Conservation (phyloP, 2,113 vertebrate genomes). For the Ceyx melanurus region DNA sequence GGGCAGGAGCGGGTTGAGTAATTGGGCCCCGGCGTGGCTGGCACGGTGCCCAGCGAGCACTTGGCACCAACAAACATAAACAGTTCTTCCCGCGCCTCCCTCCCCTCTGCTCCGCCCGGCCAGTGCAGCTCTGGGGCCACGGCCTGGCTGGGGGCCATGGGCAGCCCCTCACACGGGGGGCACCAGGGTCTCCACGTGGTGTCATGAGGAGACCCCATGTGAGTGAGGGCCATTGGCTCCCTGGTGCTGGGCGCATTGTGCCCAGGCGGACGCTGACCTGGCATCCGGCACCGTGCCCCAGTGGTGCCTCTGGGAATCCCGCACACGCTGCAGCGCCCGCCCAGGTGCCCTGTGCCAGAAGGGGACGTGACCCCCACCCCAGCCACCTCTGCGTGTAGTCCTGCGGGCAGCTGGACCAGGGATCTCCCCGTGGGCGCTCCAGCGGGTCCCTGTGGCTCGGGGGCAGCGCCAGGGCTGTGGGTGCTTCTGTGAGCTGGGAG, state of each 20-base stretch:
- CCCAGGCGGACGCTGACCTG: rapidly evolving
- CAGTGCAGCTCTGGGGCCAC: background rate
- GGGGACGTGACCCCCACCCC: background rate
- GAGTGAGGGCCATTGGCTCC: too few relatives aligned
- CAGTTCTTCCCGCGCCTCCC: conserved; percentile 19
- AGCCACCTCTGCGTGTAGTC: background rate
- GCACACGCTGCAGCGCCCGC: rapidly evolving
- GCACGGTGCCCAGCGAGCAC: background rate
- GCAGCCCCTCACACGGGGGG: rapidly evolving
- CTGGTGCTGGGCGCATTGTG: background rate
- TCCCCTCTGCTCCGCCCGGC: background rate
- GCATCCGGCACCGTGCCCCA: rapidly evolving
- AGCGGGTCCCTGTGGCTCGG: background rate
- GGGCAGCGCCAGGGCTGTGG: background rate
- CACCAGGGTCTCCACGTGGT: too few relatives aligned
- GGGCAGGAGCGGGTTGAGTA: background rate
- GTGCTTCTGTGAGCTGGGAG: background rate
- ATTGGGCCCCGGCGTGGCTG: conserved; percentile 12
- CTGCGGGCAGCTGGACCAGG: rapidly evolving
- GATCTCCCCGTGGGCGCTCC: background rate
- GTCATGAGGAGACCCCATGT: rapidly evolving
- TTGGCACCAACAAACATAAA: conserved; percentile 55
- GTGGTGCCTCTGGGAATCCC: background rate
- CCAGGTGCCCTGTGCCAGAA: background rate
- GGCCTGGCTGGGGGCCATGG: background rate